phyloP scores from a whole-genome alignment of 2,888 invertebrate species.

The Dorcus hopei region DNA sequence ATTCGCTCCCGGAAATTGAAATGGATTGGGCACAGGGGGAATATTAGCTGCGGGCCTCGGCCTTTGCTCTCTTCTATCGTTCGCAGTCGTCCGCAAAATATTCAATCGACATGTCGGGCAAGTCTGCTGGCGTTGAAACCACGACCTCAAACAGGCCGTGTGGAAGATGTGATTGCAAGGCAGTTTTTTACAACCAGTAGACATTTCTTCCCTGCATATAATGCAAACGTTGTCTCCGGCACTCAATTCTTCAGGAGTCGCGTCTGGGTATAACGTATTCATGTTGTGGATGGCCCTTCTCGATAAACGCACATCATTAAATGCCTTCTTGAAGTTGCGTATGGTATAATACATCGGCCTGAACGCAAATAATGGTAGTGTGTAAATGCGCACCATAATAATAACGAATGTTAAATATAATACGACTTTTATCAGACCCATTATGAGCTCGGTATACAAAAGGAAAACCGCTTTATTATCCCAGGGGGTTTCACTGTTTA shows the following conservation, averaged over 20 bases:
- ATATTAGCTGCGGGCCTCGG: conserved; percentile 20
- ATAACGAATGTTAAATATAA: conserved; percentile 74
- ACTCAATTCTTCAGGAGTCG: conserved; percentile 85
- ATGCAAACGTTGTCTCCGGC: conserved; percentile 98
- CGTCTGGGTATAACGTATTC: conserved; percentile 97
- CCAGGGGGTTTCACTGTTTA: conserved; percentile 95
- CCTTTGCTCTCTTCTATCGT: conserved; percentile 15
- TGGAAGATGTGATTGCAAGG: conserved; percentile 99
- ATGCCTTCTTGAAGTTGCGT: conserved; percentile 95
- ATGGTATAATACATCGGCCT: conserved; percentile 99
- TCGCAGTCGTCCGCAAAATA: conserved; percentile 50
- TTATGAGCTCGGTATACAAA: conserved; percentile 91
- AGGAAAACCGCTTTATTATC: conserved; percentile 98
- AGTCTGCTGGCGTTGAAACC: conserved; percentile 99
- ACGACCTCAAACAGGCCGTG: conserved; percentile 92
- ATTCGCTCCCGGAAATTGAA: conserved; percentile 24
- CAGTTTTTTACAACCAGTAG: conserved; percentile 83
- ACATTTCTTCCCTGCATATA: conserved; percentile 84
- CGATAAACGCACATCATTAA: conserved; percentile 95
- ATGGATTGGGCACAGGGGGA: conserved; percentile 24
- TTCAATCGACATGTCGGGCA: conserved; percentile 98
- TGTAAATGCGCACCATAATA: conserved; percentile 95
- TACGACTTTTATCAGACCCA: conserved; percentile 77
- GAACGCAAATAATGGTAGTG: conserved; percentile 96
- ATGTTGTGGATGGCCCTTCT: conserved; percentile 95